Evolutionary conservation across 2,113 vertebrate species (phyloP).

Genomic region (Pygoscelis antarcticus): DNA sequence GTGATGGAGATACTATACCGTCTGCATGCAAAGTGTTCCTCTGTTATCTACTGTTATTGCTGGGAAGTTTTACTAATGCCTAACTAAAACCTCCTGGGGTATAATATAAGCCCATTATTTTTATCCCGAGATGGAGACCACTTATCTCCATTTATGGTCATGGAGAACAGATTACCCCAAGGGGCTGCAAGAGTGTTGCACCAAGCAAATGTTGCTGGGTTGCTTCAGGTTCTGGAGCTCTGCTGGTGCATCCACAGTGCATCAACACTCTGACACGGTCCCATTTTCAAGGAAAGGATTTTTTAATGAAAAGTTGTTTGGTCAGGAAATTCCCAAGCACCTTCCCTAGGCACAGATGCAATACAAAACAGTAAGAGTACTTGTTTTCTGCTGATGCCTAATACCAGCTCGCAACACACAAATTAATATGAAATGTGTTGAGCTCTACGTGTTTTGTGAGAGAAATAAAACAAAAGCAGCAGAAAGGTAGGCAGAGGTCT

Average conservation of each 20-base stretch:
- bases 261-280: neutral
- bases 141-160: neutral
- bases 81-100: neutral
- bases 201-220: neutral
- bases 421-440: neutral
- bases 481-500: neutral
- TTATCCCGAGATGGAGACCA: neutral
- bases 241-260: neutral
- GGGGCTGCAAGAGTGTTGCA: neutral
- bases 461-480: neutral
- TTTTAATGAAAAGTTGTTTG: neutral
- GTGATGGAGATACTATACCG: neutral
- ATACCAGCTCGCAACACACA: neutral
- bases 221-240: neutral
- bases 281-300: neutral
- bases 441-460: neutral
- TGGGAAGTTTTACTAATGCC: neutral
- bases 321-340: neutral
- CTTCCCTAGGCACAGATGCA: neutral
- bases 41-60: neutral
- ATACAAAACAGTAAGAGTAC: neutral
- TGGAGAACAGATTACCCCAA: neutral
- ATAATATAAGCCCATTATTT: neutral
- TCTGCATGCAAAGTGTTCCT: neutral
- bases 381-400: neutral